Evolutionary conservation across 2,113 vertebrate genomes (phyloP).

Genomic region (Promerops cafer): DNA sequence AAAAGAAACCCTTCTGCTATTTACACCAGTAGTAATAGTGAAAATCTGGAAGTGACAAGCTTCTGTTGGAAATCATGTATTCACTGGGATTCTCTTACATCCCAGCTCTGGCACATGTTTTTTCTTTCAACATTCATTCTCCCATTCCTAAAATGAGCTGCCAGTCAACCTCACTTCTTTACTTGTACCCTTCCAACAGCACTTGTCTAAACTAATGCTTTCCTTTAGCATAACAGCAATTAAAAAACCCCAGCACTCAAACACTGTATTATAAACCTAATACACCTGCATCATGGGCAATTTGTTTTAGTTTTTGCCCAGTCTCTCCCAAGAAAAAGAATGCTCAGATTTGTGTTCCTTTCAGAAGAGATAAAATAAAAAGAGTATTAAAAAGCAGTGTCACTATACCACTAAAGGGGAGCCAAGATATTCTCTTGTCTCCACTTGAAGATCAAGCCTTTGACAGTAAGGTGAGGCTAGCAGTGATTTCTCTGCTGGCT

Average conservation of each 20-base stretch:
- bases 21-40: background rate
- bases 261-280: background rate
- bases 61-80: background rate
- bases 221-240: background rate
- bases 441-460: background rate
- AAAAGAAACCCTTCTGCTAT: background rate
- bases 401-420: background rate
- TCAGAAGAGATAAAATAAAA: background rate
- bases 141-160: background rate
- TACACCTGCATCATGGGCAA: background rate
- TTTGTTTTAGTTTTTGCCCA: background rate
- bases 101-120: fast-evolving
- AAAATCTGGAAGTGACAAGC: background rate
- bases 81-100: background rate
- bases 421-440: background rate
- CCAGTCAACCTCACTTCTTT: background rate
- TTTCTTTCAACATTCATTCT: background rate
- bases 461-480: background rate
- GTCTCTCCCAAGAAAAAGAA: background rate
- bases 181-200: background rate
- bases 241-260: background rate
- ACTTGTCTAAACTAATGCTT: background rate
- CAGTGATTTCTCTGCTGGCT: background rate
- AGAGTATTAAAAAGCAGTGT: background rate
- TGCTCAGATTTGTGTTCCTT: background rate